Conservation (phyloP, 1,140 invertebrate species). For the Halesus radiatus region DNA sequence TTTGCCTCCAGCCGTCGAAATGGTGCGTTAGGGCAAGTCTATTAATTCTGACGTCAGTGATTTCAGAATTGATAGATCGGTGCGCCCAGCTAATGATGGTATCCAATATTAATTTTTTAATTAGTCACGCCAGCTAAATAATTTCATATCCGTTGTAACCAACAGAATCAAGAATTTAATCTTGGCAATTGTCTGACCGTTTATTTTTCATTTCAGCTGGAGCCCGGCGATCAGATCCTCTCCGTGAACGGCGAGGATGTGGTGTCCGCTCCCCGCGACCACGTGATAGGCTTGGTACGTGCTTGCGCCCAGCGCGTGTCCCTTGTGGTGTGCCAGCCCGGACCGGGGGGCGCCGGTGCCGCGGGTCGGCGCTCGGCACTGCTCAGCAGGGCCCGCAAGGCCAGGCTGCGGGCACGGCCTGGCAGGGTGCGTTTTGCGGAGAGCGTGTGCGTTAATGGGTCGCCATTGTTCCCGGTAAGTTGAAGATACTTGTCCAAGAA, state of each 20-base stretch:
- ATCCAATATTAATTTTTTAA: no score
- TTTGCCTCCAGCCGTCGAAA: no score
- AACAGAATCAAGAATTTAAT: no score
- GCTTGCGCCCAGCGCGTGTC: slow-evolving; percentile 83
- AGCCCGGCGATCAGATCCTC: slow-evolving; percentile 92
- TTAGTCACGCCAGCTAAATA: no score
- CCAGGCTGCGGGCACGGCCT: slow-evolving; percentile 83
- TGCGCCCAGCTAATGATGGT: no score
- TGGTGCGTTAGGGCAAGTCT: no score
- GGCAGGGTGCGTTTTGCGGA: slow-evolving; percentile 91
- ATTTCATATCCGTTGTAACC: no score
- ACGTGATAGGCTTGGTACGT: slow-evolving; percentile 90
- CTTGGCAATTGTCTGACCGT: no score
- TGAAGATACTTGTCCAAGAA: not conserved
- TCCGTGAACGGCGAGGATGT: slow-evolving; percentile 93
- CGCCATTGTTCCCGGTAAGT: slow-evolving; percentile 81
- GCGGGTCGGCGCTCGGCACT: slow-evolving; percentile 83
- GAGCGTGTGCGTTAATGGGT: slow-evolving; percentile 88
- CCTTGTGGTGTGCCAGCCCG: slow-evolving; percentile 87
- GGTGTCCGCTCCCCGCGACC: slow-evolving; percentile 84
- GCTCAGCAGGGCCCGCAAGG: slow-evolving; percentile 88
- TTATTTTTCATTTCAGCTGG: slow-evolving; percentile 70
- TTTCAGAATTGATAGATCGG: no score
- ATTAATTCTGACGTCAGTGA: no score
- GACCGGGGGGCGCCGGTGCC: slow-evolving; percentile 70